A percentile compares a stretch with the other conserved stretches of the same genome.
These are phyloP conservation scores for Setophaga petechia DNA, from an alignment of 2,113 vertebrate species.

Conservation along the genomic window DNA sequence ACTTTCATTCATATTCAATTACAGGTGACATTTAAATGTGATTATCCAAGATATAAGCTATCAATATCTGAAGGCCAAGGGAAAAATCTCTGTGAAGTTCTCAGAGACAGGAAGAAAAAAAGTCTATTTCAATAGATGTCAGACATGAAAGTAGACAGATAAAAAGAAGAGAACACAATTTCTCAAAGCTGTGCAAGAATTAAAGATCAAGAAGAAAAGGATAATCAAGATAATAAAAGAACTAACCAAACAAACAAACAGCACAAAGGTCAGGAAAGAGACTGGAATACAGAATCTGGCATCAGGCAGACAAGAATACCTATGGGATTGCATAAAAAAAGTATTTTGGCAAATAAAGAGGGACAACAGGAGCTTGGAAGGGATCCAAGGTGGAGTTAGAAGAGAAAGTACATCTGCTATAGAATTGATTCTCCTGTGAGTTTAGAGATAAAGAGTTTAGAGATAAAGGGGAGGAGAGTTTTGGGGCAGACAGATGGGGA, in stretches of 20 bases:
- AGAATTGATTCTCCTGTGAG: not conserved
- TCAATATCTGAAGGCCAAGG: not conserved
- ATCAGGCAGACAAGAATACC: not conserved
- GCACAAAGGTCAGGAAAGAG: not conserved
- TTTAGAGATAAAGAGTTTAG: constrained; percentile 44
- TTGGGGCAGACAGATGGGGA: constrained; percentile 14
- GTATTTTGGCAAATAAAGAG: not conserved
- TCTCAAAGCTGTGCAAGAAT: not conserved
- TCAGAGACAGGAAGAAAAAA: not conserved
- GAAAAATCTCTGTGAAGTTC: constrained; percentile 11
- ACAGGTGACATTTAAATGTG: constrained; percentile 22
- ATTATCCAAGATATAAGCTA: not conserved
- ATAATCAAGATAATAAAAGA: not conserved
- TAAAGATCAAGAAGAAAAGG: not conserved
- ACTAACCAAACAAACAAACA: not conserved
- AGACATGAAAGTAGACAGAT: not conserved
- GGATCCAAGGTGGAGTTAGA: not conserved
- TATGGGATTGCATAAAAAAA: not conserved
- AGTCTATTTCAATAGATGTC: not conserved
- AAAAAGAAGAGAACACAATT: not conserved
- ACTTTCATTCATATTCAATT: not conserved
- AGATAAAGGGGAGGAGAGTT: constrained; percentile 8
- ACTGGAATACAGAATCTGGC: not conserved
- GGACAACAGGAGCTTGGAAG: not conserved
- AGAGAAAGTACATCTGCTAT: constrained; percentile 49